Evolutionary conservation across 2,797 vertebrate genomes (phyloP).

Genomic region (Dermochelys coriacea): DNA sequence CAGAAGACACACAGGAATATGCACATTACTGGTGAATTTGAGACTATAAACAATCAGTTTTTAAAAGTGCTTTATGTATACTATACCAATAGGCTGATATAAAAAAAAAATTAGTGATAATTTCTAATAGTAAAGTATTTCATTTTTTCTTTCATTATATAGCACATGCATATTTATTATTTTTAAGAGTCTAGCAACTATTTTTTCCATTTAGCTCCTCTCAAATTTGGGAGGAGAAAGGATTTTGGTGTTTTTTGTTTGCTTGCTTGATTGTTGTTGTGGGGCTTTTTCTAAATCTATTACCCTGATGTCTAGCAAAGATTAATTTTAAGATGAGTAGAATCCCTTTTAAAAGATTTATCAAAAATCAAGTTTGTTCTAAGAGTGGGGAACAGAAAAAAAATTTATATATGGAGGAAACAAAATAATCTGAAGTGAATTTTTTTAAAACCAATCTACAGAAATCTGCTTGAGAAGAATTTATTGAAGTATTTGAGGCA

Average conservation of each 20-base stretch:
- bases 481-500: conserved; percentile 15
- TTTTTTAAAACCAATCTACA: conserved; percentile 45
- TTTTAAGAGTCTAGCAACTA: not conserved
- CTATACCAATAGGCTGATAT: not conserved
- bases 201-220: not conserved
- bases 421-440: not conserved
- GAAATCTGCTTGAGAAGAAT: not conserved
- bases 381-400: not conserved
- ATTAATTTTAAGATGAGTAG: not conserved
- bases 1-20: not conserved
- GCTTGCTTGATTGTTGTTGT: not conserved
- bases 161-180: not conserved
- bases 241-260: not conserved
- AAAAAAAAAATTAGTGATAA: not conserved
- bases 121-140: not conserved
- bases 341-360: conserved; percentile 34
- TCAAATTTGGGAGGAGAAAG: not conserved
- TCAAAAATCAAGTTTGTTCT: conserved; percentile 2
- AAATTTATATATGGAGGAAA: conserved; percentile 24
- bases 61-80: not conserved
- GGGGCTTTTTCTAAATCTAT: not conserved
- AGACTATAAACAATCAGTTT: not conserved
- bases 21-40: not conserved
- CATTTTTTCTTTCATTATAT: not conserved
- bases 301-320: not conserved